Evolutionary conservation across 2,888 invertebrate genomes (phyloP).

Genomic region (Sphaerophoria rueppellii): DNA sequence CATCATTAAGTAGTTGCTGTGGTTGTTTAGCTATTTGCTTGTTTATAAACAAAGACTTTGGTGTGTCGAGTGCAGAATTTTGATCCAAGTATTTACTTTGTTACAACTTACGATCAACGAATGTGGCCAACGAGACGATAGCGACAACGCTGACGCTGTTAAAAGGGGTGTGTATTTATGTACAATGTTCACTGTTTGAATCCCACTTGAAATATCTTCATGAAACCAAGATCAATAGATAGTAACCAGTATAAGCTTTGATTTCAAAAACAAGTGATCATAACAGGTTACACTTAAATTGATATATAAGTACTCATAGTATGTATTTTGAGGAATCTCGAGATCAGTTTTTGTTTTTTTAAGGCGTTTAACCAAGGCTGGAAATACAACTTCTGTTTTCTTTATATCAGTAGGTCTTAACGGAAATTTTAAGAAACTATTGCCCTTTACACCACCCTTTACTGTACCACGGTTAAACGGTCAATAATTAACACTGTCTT

Average conservation of each 20-base stretch:
- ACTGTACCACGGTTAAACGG: too few relatives aligned
- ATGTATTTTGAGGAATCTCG: too few relatives aligned
- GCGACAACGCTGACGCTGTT: background rate
- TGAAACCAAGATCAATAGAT: slow-evolving; percentile 19
- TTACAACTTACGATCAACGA: background rate
- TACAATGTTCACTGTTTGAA: slow-evolving; percentile 6
- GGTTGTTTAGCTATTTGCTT: slow-evolving; percentile 44
- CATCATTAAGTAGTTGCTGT: slow-evolving; percentile 48
- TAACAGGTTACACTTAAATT: background rate
- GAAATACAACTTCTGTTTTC: too few relatives aligned
- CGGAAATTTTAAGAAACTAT: too few relatives aligned
- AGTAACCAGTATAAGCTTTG: background rate
- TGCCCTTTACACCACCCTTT: too few relatives aligned
- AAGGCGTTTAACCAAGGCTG: too few relatives aligned
- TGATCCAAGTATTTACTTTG: slow-evolving; percentile 35
- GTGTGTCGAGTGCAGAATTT: slow-evolving; percentile 63
- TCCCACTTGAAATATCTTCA: slow-evolving; percentile 20
- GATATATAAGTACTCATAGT: too few relatives aligned
- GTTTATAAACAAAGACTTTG: slow-evolving; percentile 53
- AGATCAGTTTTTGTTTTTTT: too few relatives aligned
- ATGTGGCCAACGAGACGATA: background rate
- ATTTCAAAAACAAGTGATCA: background rate
- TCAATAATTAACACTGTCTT: too few relatives aligned
- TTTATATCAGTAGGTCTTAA: too few relatives aligned
- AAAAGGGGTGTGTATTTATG: slow-evolving; percentile 26